Percentiles rank a stretch among this genome's conserved stretches.
phyloP scores from a whole-genome alignment of 2,797 vertebrate genomes.

The Sarcophilus harrisii region DNA sequence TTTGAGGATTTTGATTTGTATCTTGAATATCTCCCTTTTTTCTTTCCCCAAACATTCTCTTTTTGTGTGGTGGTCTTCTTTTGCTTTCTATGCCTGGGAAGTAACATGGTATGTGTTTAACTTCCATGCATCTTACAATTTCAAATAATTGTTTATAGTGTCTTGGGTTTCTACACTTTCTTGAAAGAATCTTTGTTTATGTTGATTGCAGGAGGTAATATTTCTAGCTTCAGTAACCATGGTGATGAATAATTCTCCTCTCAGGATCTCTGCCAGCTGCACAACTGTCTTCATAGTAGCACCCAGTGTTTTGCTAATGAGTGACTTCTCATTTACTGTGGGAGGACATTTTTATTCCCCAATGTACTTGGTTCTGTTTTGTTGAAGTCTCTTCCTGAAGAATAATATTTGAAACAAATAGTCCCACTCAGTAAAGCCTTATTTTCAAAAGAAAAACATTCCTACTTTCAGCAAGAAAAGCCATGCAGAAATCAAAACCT shows the following conservation, averaged over 20 bases:
- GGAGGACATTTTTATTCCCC: slow-evolving; percentile 71
- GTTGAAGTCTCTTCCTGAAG: slow-evolving; percentile 71
- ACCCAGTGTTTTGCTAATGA: slow-evolving; percentile 84
- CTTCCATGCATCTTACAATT: slow-evolving; percentile 75
- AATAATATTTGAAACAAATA: slow-evolving; percentile 10
- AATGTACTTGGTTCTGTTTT: slow-evolving; percentile 66
- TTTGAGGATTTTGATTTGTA: neutral
- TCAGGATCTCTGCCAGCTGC: slow-evolving; percentile 84
- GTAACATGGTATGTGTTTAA: slow-evolving; percentile 71
- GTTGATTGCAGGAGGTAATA: slow-evolving; percentile 84
- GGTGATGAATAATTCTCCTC: slow-evolving; percentile 86
- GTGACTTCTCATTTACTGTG: slow-evolving; percentile 68
- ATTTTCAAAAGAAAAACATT: slow-evolving; percentile 39
- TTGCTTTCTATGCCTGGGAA: slow-evolving; percentile 17
- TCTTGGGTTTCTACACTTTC: slow-evolving; percentile 79
- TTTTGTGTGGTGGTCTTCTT: neutral
- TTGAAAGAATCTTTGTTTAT: slow-evolving; percentile 85
- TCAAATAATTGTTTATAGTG: slow-evolving; percentile 82
- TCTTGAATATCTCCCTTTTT: neutral
- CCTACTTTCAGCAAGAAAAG: slow-evolving; percentile 14
- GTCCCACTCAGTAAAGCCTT: slow-evolving; percentile 40
- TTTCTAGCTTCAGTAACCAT: slow-evolving; percentile 87
- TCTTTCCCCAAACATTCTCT: neutral
- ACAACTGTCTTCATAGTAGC: slow-evolving; percentile 76
- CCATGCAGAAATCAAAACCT: neutral